These are phyloP conservation scores for Paragorgia papillata DNA, from an alignment of 92 coral and sea anemone genomes.

Conservation along the genomic window DNA sequence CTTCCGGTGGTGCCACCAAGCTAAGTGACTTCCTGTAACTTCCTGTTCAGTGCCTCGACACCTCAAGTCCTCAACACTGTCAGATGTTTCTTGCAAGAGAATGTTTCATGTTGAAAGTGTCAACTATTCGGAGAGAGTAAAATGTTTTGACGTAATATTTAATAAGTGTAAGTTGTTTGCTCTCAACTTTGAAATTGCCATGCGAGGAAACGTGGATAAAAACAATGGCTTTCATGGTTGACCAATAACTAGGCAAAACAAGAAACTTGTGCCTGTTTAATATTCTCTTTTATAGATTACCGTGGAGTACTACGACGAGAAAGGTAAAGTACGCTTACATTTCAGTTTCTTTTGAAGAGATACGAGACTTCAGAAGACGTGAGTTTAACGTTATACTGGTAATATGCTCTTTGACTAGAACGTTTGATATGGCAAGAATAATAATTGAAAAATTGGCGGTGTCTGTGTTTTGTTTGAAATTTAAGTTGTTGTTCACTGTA, in stretches of 20 bases:
- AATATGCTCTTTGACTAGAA: background rate
- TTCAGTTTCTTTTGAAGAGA: background rate
- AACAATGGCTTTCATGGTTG: constrained; percentile 7
- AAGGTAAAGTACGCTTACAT: background rate
- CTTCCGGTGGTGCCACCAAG: constrained; percentile 45
- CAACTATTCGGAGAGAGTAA: background rate
- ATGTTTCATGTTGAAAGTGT: background rate
- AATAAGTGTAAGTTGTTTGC: background rate
- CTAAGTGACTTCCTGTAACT: constrained; percentile 10
- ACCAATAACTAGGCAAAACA: background rate
- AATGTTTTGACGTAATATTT: background rate
- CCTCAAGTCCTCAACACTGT: no score
- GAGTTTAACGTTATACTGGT: background rate
- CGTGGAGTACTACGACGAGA: background rate
- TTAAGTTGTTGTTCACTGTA: no score
- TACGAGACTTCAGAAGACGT: background rate
- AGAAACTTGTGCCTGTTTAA: constrained; percentile 5
- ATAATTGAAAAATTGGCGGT: no score
- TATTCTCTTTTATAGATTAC: background rate
- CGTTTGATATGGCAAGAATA: no score
- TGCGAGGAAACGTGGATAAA: no score
- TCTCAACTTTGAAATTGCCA: background rate
- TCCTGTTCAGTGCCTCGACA: background rate
- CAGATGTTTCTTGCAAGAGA: no score
- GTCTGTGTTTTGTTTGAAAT: no score